Evolutionary conservation across 1,140 invertebrate species (phyloP).

Genomic region (Bombus haemorrhoidalis): DNA sequence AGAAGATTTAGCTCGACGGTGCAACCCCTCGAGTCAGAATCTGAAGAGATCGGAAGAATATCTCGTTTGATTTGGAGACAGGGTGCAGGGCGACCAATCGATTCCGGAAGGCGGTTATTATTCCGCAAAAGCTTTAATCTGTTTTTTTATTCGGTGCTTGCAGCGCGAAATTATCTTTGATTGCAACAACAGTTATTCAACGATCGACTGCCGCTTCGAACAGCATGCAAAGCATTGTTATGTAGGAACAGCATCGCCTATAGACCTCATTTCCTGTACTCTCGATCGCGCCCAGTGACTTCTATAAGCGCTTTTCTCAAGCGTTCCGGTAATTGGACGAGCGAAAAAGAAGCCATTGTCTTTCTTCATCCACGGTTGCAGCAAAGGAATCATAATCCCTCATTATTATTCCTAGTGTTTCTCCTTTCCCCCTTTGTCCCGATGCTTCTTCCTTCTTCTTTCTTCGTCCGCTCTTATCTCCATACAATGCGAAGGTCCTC

Average conservation of each 20-base stretch:
- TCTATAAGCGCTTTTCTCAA: constrained; percentile 54
- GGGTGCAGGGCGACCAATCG: background rate
- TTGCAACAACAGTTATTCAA: constrained; percentile 41
- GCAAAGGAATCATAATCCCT: constrained; percentile 55
- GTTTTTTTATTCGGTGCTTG: background rate
- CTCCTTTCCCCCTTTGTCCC: constrained; percentile 26
- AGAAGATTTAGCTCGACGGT: background rate
- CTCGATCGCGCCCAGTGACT: constrained; percentile 56
- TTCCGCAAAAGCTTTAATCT: constrained; percentile 8
- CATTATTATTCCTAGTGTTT: constrained; percentile 58
- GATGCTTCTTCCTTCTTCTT: constrained; percentile 12
- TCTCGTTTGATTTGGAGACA: background rate
- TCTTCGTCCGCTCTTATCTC: constrained; percentile 37
- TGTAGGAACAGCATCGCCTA: constrained; percentile 35
- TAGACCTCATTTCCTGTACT: constrained; percentile 47
- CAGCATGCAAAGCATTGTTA: constrained; percentile 52
- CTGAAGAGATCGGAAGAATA: background rate
- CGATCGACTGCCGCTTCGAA: constrained; percentile 31
- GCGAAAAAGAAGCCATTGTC: constrained; percentile 62
- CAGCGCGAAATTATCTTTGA: constrained; percentile 36
- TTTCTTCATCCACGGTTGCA: constrained; percentile 28
- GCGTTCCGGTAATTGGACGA: constrained; percentile 65
- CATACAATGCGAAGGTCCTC: constrained; percentile 46
- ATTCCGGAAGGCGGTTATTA: constrained; percentile 3
- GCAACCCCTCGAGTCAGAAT: background rate